phyloP scores from a whole-genome alignment of 2,113 vertebrate genomes.

The Trochalopteron elliotii region DNA sequence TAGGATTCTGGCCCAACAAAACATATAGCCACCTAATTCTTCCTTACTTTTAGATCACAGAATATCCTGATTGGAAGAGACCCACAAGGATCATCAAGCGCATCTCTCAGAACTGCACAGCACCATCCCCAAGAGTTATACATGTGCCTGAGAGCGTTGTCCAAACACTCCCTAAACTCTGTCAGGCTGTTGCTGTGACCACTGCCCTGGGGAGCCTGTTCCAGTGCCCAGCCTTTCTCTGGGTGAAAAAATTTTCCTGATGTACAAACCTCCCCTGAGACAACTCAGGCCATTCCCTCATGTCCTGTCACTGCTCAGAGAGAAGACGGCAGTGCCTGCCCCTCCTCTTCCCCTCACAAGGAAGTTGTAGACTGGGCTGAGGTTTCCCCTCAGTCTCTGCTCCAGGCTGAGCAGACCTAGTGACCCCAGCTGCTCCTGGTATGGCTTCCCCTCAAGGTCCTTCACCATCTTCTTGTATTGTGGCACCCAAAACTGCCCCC shows the following conservation, averaged over 20 bases:
- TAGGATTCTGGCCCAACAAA: not conserved
- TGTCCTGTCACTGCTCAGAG: not conserved
- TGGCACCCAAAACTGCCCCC: not conserved
- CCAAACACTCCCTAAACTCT: not conserved
- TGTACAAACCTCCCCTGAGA: not conserved
- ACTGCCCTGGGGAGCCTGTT: not conserved
- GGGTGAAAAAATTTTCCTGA: not conserved
- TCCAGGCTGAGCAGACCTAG: not conserved
- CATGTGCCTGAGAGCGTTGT: accelerated
- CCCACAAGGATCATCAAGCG: not conserved
- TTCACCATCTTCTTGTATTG: not conserved
- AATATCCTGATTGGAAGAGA: not conserved
- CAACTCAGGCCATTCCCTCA: not conserved
- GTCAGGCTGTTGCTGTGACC: not conserved
- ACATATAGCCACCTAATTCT: not conserved
- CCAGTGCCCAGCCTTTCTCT: not conserved
- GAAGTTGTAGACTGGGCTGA: not conserved
- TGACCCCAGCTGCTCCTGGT: not conserved
- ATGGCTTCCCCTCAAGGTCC: not conserved
- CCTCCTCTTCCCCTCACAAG: not conserved
- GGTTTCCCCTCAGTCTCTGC: not conserved
- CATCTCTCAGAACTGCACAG: not conserved
- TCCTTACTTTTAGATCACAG: not conserved
- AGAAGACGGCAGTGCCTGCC: not conserved
- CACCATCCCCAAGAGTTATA: not conserved